Evolutionary conservation across 2,888 invertebrate species (phyloP).

Genomic region (Apamea monoglypha): DNA sequence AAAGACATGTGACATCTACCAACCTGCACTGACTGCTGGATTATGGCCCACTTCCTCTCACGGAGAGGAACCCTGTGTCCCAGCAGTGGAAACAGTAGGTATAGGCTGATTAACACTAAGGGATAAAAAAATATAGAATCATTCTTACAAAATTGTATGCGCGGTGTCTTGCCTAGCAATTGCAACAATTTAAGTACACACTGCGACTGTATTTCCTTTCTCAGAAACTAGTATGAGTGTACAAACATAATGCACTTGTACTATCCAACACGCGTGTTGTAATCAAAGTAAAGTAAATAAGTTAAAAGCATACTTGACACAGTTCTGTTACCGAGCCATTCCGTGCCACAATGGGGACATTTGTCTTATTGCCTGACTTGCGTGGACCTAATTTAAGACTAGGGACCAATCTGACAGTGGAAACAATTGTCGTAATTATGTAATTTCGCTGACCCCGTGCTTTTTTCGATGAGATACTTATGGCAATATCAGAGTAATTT

Average conservation of each 20-base stretch:
- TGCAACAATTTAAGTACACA: background rate
- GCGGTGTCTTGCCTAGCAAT: background rate
- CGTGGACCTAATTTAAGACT: background rate
- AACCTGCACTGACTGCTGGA: too few species aligned
- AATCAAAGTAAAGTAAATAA: constrained; percentile 65
- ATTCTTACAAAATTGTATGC: background rate
- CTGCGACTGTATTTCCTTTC: constrained; percentile 27
- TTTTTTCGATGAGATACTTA: background rate
- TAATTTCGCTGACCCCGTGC: background rate
- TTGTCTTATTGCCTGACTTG: background rate
- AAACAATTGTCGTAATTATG: background rate
- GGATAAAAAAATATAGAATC: background rate
- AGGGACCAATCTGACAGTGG: background rate
- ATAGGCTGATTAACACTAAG: background rate
- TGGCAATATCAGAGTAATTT: background rate
- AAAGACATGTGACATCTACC: too few species aligned
- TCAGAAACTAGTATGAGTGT: constrained; percentile 31
- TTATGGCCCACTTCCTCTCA: too few species aligned
- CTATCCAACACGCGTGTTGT: constrained; percentile 30
- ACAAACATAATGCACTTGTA: constrained; percentile 48
- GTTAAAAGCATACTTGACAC: constrained; percentile 65
- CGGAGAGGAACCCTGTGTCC: background rate
- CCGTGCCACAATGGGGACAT: constrained; percentile 31
- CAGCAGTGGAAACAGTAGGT: background rate
- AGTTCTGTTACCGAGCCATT: constrained; percentile 50